Evolutionary conservation across 1,140 invertebrate species (phyloP).

Genomic region (Atta cephalotes): DNA sequence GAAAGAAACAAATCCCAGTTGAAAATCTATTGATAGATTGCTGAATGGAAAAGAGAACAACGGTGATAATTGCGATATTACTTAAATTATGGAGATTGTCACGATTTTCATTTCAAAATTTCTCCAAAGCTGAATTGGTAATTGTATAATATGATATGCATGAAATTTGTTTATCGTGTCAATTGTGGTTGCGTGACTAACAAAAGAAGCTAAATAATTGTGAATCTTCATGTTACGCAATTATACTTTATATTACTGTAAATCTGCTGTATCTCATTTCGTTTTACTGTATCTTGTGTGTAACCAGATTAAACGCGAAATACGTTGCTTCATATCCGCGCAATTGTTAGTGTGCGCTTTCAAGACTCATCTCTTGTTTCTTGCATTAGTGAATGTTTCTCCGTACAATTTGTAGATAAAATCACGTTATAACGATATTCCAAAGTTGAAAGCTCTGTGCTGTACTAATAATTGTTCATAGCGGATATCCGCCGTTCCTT

Average conservation of each 20-base stretch:
- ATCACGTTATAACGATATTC: conserved; percentile 46
- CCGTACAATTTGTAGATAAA: conserved; percentile 22
- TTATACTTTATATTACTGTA: conserved; percentile 5
- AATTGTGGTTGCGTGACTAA: neutral
- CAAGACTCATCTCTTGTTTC: conserved; percentile 26
- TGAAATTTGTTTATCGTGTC: neutral
- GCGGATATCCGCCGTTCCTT: conserved; percentile 24
- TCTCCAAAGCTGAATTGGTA: neutral
- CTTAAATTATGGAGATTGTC: conserved; percentile 45
- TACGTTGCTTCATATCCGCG: conserved; percentile 7
- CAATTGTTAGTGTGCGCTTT: conserved; percentile 10
- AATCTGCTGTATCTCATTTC: conserved; percentile 8
- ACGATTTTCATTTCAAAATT: neutral
- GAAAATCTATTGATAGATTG: conserved; percentile 61
- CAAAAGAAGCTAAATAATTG: neutral
- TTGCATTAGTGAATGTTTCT: conserved; percentile 44
- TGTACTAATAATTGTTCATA: conserved; percentile 65
- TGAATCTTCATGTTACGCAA: neutral
- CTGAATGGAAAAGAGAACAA: neutral
- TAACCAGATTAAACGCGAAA: conserved; percentile 27
- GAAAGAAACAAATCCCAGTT: conserved; percentile 50
- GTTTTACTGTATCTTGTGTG: neutral
- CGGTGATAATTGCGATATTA: conserved; percentile 9
- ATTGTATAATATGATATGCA: neutral
- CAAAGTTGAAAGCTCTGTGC: conserved; percentile 39